Percentiles rank a stretch among this genome's conserved stretches.
Evolutionary conservation across 30 jellyfish, hydroid and myxozoan genomes (phyloP).

Genomic region (Nemopilema nomurai): DNA sequence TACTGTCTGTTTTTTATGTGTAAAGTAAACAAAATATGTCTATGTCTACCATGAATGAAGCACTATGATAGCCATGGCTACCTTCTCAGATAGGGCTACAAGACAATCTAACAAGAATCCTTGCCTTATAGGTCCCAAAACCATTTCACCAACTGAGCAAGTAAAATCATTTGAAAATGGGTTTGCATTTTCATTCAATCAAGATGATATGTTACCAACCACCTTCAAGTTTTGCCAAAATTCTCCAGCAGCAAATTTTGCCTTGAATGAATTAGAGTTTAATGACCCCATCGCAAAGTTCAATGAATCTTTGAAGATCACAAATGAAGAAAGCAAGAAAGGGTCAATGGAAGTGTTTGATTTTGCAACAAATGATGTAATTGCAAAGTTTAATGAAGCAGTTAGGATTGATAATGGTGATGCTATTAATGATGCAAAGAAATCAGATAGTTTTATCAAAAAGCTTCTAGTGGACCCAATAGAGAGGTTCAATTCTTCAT

Average conservation of each 20-base stretch:
- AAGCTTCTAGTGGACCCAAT: slow-evolving; percentile 1
- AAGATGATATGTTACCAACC: slow-evolving; percentile 2
- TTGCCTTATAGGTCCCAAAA: background rate
- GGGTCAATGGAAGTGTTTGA: background rate
- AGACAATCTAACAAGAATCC: too few species aligned
- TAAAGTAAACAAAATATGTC: too few species aligned
- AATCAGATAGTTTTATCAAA: background rate
- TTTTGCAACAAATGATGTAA: background rate
- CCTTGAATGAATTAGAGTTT: background rate
- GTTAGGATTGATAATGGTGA: background rate
- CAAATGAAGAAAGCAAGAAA: background rate
- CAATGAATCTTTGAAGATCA: slow-evolving; percentile 6
- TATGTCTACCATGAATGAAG: too few species aligned
- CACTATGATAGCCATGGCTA: too few species aligned
- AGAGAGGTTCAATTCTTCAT: slow-evolving; percentile 15
- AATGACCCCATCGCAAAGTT: slow-evolving; percentile 23
- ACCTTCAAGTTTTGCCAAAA: slow-evolving; percentile 2
- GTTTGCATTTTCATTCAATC: slow-evolving; percentile 7
- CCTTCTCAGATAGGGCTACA: too few species aligned
- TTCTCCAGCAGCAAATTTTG: background rate
- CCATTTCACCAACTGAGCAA: too few species aligned
- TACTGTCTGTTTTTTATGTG: too few species aligned
- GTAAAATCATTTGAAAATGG: background rate
- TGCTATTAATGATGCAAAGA: background rate
- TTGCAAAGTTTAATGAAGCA: background rate